Evolutionary conservation across 2,888 invertebrate genomes (phyloP).

Genomic region (Parnassius glacialis): DNA sequence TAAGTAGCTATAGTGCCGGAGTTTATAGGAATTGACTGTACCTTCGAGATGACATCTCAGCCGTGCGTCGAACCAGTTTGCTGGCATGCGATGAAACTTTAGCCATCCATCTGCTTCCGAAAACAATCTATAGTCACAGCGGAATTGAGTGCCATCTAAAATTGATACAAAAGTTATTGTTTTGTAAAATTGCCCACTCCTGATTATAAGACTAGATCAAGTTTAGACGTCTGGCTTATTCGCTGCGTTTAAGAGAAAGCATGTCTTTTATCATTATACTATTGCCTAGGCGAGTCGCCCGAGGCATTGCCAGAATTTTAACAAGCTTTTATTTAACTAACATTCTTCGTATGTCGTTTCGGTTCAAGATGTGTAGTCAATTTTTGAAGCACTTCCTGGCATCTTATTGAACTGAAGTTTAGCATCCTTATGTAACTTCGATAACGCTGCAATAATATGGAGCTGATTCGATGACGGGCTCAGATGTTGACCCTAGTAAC

Average conservation of each 20-base stretch:
- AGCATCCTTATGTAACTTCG: too few relatives aligned
- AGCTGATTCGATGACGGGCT: too few relatives aligned
- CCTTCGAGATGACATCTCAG: constrained; percentile 50
- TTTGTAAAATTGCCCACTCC: not conserved
- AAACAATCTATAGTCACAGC: constrained; percentile 40
- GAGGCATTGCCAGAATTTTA: too few relatives aligned
- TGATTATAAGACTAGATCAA: not conserved
- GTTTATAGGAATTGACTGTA: constrained; percentile 6
- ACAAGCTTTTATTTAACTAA: too few relatives aligned
- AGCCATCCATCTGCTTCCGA: constrained; percentile 38
- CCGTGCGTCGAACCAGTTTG: constrained; percentile 38
- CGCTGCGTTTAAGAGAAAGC: not conserved
- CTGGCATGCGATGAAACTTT: constrained; percentile 38
- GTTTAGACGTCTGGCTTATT: not conserved
- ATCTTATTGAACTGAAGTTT: too few relatives aligned
- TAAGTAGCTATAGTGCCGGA: too few relatives aligned
- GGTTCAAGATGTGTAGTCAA: too few relatives aligned
- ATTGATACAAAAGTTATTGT: not conserved
- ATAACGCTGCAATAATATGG: too few relatives aligned
- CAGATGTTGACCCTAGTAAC: too few relatives aligned
- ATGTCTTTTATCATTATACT: not conserved
- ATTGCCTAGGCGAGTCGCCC: not conserved
- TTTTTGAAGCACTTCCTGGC: too few relatives aligned
- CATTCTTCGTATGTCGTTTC: too few relatives aligned
- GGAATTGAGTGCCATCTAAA: constrained; percentile 36